Evolutionary conservation across 2,113 vertebrate genomes (phyloP), one percentile per base, ranked within the genome.

Genomic region (Mirounga angustirostris): DNA sequence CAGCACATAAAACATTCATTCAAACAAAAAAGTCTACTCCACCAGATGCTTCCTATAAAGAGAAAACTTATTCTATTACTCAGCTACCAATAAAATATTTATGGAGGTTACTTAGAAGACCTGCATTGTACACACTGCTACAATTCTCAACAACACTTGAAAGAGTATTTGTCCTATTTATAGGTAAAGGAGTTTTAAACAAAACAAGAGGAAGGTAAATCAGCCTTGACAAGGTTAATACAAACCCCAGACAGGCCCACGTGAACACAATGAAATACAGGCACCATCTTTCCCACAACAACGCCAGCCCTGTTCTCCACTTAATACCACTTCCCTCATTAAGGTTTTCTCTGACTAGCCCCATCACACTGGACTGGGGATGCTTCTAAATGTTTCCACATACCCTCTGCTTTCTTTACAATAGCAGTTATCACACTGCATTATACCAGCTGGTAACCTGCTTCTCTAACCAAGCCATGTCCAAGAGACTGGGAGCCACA

Each of bases 1-100:
- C 19, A 91, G 65, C 97, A 91, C 74, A 96, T 98, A 98, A 98
- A 98, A 98, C 98, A 98, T 98, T 97, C 86, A 99, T 98, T 98
- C 98, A 97, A 97, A 94, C 97, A 98, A 98, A 97, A 95, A 98
- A 96, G 33, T 58, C 89, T 59, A 74, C 50, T 74, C 83, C 71
- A 36, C 95, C 98, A 98, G 98, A 98, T 93, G 97, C 97, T 98
- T 98, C 97, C 97, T 95, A 97, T 97, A 97, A 97, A 97, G 96
- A 96, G 98, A 97, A 98, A 97, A 93, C 96, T 95, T 96, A 98
- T 97, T 98, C 98, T 93, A 98, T 96, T 97, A 98, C 89, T 98
- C 74, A 97, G 91, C 95, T 95, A 65, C 97, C 96, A 97, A 98
- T 99, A 98, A 99, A 99, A 98, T 97, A 99, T 99, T 99, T 97